These are phyloP conservation scores for Acrobasis consociella DNA, from an alignment of 2,888 invertebrate genomes.

Conservation along the genomic window DNA sequence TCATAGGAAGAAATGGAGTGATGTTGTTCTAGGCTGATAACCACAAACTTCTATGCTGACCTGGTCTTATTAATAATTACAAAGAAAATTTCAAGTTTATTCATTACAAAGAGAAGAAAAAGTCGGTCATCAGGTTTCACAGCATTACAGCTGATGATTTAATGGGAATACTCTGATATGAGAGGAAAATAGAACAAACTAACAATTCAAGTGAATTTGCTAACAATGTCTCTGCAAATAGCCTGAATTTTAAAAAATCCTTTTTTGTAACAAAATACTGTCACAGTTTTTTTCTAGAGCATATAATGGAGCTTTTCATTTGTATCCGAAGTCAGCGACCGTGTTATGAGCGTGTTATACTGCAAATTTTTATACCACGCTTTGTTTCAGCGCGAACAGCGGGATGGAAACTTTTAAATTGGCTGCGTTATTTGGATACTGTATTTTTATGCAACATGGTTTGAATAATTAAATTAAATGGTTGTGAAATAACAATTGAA, in stretches of 20 bases:
- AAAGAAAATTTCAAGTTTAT: too few relatives aligned
- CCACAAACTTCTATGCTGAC: too few relatives aligned
- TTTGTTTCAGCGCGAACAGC: slow-evolving; percentile 11
- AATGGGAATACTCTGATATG: too few relatives aligned
- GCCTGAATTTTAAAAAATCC: neutral
- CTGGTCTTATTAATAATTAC: too few relatives aligned
- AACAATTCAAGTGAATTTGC: neutral
- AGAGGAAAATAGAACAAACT: too few relatives aligned
- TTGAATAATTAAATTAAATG: neutral
- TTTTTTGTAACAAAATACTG: slow-evolving; percentile 7
- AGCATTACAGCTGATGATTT: too few relatives aligned
- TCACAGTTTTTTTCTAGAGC: slow-evolving; percentile 9
- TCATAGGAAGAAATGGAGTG: too few relatives aligned
- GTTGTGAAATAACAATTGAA: neutral
- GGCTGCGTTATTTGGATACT: slow-evolving; percentile 8
- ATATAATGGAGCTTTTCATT: slow-evolving; percentile 15
- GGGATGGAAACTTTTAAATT: slow-evolving; percentile 3
- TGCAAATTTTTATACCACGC: slow-evolving; percentile 16
- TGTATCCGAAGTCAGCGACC: slow-evolving; percentile 13
- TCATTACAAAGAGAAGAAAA: too few relatives aligned
- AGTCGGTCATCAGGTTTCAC: too few relatives aligned
- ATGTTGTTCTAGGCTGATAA: too few relatives aligned
- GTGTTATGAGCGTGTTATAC: slow-evolving; percentile 18
- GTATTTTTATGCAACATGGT: neutral
- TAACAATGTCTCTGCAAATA: neutral